A percentile compares a stretch with the other conserved stretches of the same genome.
Evolutionary conservation across 92 coral and sea anemone species (phyloP).

Genomic region (Parazoanthus swiftii): DNA sequence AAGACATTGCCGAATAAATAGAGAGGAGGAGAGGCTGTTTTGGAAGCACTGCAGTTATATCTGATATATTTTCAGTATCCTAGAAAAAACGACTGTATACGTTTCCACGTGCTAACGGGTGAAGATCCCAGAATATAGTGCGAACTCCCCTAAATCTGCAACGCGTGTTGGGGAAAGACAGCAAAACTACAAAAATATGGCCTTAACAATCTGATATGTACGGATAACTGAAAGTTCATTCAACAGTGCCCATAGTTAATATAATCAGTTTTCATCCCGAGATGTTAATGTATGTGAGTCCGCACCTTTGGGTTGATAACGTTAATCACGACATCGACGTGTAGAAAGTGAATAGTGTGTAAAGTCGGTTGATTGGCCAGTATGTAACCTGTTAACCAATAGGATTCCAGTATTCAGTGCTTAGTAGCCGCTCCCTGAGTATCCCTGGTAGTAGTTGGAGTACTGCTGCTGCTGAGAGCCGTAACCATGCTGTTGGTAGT

Average conservation of each 20-base stretch:
- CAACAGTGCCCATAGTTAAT: neutral
- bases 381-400: neutral
- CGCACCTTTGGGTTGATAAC: neutral
- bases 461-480: conserved; percentile 45
- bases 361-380: neutral
- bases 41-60: neutral
- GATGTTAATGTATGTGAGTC: neutral
- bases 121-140: neutral
- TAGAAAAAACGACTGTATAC: neutral
- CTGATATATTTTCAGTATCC: neutral
- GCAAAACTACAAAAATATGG: neutral
- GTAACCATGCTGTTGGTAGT: conserved; percentile 69
- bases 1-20: neutral
- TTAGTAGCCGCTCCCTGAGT: conserved; percentile 54
- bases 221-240: neutral
- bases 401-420: neutral
- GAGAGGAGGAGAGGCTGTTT: neutral
- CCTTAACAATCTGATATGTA: neutral
- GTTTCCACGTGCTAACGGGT: neutral
- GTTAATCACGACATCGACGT: neutral
- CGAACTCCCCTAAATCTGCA: neutral
- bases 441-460: conserved; percentile 42
- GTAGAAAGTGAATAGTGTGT: neutral
- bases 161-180: neutral
- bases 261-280: too few relatives aligned